Evolutionary conservation across 2,797 vertebrate genomes (phyloP), one percentile per base, ranked within the genome.

Genomic region (Mus minutoides): DNA sequence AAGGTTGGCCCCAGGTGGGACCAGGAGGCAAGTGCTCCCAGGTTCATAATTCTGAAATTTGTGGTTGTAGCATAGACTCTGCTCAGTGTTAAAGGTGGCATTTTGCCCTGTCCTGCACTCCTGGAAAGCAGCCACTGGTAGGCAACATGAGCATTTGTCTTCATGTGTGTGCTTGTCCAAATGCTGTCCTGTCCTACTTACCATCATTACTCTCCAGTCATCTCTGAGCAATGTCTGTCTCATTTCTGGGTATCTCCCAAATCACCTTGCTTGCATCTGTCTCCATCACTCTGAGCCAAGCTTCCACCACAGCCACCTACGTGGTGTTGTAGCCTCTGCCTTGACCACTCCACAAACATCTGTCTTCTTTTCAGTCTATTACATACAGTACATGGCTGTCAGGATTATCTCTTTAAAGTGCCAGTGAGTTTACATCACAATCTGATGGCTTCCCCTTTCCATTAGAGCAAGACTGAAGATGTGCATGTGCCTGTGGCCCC

Each of bases 321-420:
- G 11, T 34, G n/a, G 43, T 7, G 1, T 0, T 4, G 37, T 9
- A 37, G 16, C 26, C 26, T 49, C 3, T 49, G 12, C 14, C 19
- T 29, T 6, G 4, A 34, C 64, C 43, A 43, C 34, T 46, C 43
- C 37, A 58, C 6, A n/a, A 19, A 3, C 1, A 78, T 24, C 60
- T 71, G 43, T 43, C 49, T 58, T 31, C 60, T 56, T 49, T 78
- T 19, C 49, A 67, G 86, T 34, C 14, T 19, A 52, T 64, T 43
- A 21, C 6, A 10, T 1, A 46, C 12, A 31, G 10, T 1, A 46
- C 16, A 31, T 0, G 13, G 71, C 37, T 54, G 54, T 37, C 88
- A 78, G 62, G 2, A 13, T n/a, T 69, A 46, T 56, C 73, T 92
- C 92, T 82, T 88, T 77, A 83, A 49, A 89, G 60, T 29, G 17